Base-by-base conservation (phyloP, 2,113 vertebrate genomes). In the Misgurnus mizolepis region DNA sequence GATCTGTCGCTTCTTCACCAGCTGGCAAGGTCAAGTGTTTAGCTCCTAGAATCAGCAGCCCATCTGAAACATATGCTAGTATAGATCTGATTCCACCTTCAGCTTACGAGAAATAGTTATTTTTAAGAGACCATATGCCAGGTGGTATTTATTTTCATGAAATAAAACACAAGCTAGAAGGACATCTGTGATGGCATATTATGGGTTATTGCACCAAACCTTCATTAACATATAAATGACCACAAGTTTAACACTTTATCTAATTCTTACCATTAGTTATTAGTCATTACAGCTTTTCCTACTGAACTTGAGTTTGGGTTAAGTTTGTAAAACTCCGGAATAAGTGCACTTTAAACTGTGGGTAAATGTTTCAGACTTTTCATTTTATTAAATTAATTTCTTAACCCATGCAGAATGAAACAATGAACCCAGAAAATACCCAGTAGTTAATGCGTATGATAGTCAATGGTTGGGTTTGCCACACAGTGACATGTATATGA, bases 21-120 rank as follows among this genome's bases (percentile, higher is more conserved):
- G 85, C 88, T 88, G 88, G 85, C 84, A 88, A 86, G 88, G 88
- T 89, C 78, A 80, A 84, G 67, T 72, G 79, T 87, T 85, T 81
- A 45, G 80, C 76, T 71, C 60, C 49, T 66, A 5, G 53, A 77
- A 66, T 77, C 61, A 53, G 58, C 47, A 66, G 34, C 41, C 8
- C 3, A 64, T 76, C 60, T 76, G 22, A 76, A 64, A 76, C 60
- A 82, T 79, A 87, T 86, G 82, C 87, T 82, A 84, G 68, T 78
- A 43, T 50, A 43, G 14, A 62, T 64, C 58, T 64, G 40, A 45
- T 74, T 60, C 18, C 22, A 41, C 55, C 71, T 61, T 67, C 66
- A 43, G 67, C 53, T 47, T 81, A 79, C 68, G 47, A 5, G 80
- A 86, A 86, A 85, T 68, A 41, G 62, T 43, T 61, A 47, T 40